Percentiles rank a stretch among this genome's conserved stretches.
Evolutionary conservation across 2,888 invertebrate species (phyloP).

Genomic region (Torymus tubicola): DNA sequence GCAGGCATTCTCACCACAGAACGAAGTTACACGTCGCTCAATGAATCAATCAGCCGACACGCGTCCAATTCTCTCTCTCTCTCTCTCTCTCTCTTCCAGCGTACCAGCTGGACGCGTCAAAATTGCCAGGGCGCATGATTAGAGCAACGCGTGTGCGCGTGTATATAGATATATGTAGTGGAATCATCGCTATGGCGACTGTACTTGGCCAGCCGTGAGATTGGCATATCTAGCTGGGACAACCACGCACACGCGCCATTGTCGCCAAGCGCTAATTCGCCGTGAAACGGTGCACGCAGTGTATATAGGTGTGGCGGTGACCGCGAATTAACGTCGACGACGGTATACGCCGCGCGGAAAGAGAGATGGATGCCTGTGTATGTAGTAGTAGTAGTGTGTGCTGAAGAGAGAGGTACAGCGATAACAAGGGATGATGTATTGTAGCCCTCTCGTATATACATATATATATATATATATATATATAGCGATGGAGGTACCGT

Average conservation of each 20-base stretch:
- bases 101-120: background rate
- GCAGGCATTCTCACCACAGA: background rate
- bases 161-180: background rate
- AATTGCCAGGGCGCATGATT: slow-evolving; percentile 31
- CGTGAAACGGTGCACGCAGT: background rate
- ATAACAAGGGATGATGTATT: too few relatives aligned
- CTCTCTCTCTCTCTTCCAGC: too few relatives aligned
- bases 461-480: too few relatives aligned
- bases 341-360: too few relatives aligned
- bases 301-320: too few relatives aligned
- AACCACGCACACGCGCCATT: background rate
- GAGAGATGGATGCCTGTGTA: too few relatives aligned
- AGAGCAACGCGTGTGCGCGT: background rate
- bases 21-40: background rate
- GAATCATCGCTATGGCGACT: slow-evolving; percentile 13
- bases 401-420: too few relatives aligned
- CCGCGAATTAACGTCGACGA: too few relatives aligned
- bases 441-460: too few relatives aligned
- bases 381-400: too few relatives aligned
- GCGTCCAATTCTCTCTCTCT: background rate
- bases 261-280: slow-evolving; percentile 31
- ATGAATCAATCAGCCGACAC: background rate
- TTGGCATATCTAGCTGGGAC: slow-evolving; percentile 22
- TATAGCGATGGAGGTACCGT: too few relatives aligned
- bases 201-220: slow-evolving; percentile 33